Conservation (phyloP, 2,888 invertebrate species). For the Folsomia manolachei region DNA sequence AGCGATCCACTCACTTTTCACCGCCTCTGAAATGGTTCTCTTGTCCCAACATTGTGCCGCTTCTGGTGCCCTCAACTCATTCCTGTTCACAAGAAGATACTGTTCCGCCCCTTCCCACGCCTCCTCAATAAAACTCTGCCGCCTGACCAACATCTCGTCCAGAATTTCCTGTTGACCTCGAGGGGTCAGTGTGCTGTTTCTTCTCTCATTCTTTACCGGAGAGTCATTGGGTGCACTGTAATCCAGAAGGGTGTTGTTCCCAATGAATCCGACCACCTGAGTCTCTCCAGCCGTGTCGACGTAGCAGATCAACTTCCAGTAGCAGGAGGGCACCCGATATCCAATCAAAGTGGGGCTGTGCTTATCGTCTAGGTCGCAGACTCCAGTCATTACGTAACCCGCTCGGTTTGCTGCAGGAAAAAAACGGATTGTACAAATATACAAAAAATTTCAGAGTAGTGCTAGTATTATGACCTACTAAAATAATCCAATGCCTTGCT, state of each 20-base stretch:
- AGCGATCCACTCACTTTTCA: not conserved
- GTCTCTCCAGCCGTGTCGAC: slow-evolving; percentile 23
- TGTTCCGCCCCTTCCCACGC: not conserved
- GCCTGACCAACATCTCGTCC: not conserved
- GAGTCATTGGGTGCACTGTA: not conserved
- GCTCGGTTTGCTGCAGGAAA: not conserved
- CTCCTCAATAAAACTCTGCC: not conserved
- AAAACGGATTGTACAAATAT: not conserved
- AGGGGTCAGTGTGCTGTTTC: slow-evolving; percentile 7
- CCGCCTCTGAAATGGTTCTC: not conserved
- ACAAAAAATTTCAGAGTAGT: not conserved
- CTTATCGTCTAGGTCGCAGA: slow-evolving; percentile 30
- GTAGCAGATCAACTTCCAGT: slow-evolving; percentile 42
- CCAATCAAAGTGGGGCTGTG: slow-evolving; percentile 25
- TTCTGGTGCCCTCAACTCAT: not conserved
- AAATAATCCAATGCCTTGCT: slow-evolving; percentile 7
- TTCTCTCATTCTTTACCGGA: slow-evolving; percentile 10
- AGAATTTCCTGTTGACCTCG: not conserved
- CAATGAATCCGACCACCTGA: slow-evolving; percentile 37
- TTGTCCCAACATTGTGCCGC: not conserved
- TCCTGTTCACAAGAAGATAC: not conserved
- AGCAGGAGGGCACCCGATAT: slow-evolving; percentile 32
- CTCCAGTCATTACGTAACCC: slow-evolving; percentile 33
- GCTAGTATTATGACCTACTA: not conserved
- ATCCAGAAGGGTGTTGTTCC: slow-evolving; percentile 29